Base-by-base conservation (phyloP, 1,140 invertebrate genomes). In the Euura saliciscinereae region DNA sequence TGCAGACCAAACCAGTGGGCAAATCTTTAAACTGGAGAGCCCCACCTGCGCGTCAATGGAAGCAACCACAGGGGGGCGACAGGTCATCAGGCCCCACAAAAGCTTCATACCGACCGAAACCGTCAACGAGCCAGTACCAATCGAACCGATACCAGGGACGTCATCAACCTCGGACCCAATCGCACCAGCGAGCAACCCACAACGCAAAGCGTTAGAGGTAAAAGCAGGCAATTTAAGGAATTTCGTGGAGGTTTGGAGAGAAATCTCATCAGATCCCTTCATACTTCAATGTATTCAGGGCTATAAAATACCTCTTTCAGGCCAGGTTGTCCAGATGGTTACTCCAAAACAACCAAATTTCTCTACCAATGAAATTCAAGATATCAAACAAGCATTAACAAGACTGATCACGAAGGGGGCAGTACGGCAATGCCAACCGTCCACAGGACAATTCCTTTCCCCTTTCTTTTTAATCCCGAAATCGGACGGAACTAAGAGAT, bases 241-340 rank as follows among this genome's bases (percentile, higher is more conserved):
- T 1, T 28, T 28, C 1, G 28, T 28, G 28, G 10, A n/a, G 44
- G 44, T 46, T 45, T 72, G 66, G 66, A 11, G 66, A 66, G 10
- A 13, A 3, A n/a, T 72, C 28, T 68, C 66, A 45, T 11, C 65
- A n/a, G 71, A 72, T 51, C 5, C 45, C 11, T 72, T 72, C 28
- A 68, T 67, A 13, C 65, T 13, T 43, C 71, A 72, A 68, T 72
- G 71, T 43, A 28, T 72, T 28, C 28, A 72, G 45, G 66, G 67
- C 43, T 71, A 69, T 72, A 69, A 74, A 72, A 74, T 74, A 45
- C 44, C 67, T 42, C 72, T 72, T 43, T 42, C n/a, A 4, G 66
- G 65, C 45, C 8, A 64, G 13, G 13, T 43, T 45, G 10, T 4
- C 42, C 73, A 72, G 67, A 11, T 28, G 43, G 42, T 4, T 64